A percentile compares a stretch with the other conserved stretches of the same genome.
Evolutionary conservation across 1,140 invertebrate genomes (phyloP).

Genomic region (Neomicropteryx cornuta): DNA sequence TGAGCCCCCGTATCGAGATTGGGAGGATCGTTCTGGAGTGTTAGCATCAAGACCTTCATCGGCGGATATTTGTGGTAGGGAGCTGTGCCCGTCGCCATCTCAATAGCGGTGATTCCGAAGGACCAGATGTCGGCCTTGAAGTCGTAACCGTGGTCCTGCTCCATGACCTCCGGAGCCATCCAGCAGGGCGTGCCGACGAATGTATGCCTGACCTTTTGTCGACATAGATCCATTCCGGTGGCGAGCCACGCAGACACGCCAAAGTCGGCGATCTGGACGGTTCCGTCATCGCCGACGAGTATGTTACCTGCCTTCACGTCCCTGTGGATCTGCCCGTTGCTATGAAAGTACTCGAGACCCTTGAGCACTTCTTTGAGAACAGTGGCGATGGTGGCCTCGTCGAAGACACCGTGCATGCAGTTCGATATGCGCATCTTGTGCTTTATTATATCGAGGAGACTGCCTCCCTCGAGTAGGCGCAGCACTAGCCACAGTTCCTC

Average conservation of each 20-base stretch:
- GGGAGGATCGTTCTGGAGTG: constrained; percentile 96
- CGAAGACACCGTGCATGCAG: constrained; percentile 96
- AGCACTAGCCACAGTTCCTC: constrained; percentile 98
- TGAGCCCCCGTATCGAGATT: constrained; percentile 87
- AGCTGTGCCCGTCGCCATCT: constrained; percentile 97
- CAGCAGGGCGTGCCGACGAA: constrained; percentile 98
- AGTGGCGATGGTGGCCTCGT: constrained; percentile 97
- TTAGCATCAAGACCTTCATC: constrained; percentile 99
- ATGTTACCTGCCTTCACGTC: constrained; percentile 99
- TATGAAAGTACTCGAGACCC: constrained; percentile 98
- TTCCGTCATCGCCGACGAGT: constrained; percentile 92
- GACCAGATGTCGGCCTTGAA: constrained; percentile 99
- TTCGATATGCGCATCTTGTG: constrained; percentile 88
- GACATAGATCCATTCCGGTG: constrained; percentile 78
- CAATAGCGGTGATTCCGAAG: constrained; percentile 97
- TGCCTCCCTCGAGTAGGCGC: constrained; percentile 73
- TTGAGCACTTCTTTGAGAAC: constrained; percentile 96
- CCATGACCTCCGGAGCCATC: constrained; percentile 99
- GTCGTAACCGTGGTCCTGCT: constrained; percentile 98
- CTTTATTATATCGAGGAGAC: constrained; percentile 96
- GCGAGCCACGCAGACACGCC: constrained; percentile 92
- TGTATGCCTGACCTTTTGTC: constrained; percentile 93
- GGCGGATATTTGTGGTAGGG: constrained; percentile 99
- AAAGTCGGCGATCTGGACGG: constrained; percentile 95
- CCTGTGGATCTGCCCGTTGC: constrained; percentile 97